These are phyloP conservation scores for Eumacrocentrus americanus DNA, from an alignment of 2,888 invertebrate species.

Conservation along the genomic window DNA sequence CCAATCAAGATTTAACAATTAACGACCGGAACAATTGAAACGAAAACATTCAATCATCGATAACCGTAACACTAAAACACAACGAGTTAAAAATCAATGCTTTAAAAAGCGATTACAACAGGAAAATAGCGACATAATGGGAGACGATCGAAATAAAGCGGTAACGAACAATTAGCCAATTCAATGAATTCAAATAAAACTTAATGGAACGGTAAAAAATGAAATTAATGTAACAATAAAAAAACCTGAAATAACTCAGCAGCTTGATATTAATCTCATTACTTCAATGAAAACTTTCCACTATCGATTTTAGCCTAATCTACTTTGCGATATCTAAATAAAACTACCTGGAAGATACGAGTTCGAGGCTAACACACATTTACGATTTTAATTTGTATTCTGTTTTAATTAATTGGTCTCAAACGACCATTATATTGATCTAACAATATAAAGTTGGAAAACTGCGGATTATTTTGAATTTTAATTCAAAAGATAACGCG, in stretches of 20 bases:
- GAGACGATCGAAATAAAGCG: constrained; percentile 25
- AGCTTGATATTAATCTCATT: constrained; percentile 11
- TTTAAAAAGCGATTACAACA: constrained; percentile 24
- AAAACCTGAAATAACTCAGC: constrained; percentile 20
- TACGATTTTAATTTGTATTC: constrained; percentile 26
- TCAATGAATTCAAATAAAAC: constrained; percentile 24
- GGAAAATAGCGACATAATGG: constrained; percentile 11
- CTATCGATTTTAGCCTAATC: constrained; percentile 30
- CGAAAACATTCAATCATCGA: constrained; percentile 17
- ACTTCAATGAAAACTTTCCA: constrained; percentile 36
- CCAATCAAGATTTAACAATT: background rate
- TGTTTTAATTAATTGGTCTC: constrained; percentile 18
- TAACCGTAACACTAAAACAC: constrained; percentile 16
- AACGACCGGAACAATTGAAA: constrained; percentile 27
- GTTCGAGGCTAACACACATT: too few species aligned
- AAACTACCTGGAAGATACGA: too few species aligned
- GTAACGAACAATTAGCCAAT: constrained; percentile 27
- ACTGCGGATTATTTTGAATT: constrained; percentile 42
- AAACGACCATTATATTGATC: constrained; percentile 19
- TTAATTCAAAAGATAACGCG: constrained; percentile 33
- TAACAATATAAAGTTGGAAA: constrained; percentile 36
- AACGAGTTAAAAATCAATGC: constrained; percentile 25
- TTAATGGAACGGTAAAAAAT: constrained; percentile 19
- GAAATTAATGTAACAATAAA: constrained; percentile 22
- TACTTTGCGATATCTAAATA: background rate